Evolutionary conservation across 2,888 invertebrate genomes (phyloP).

Genomic region (Acanthopleura granulata): DNA sequence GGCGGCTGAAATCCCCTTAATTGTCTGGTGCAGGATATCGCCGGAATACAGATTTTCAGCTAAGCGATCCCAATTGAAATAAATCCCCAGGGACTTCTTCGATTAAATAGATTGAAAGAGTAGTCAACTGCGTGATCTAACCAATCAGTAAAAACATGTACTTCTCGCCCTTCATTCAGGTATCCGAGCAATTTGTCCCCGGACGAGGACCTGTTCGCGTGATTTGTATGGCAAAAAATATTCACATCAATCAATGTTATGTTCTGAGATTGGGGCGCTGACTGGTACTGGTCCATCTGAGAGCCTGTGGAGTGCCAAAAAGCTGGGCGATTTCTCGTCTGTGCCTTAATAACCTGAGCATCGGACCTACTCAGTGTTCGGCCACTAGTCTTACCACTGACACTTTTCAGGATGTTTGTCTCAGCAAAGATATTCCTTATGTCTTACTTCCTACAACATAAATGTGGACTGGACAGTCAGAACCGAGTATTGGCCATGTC

Average conservation of each 20-base stretch:
- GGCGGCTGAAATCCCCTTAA: slow-evolving; percentile 7
- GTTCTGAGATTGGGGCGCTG: not conserved
- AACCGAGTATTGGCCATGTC: too few species aligned
- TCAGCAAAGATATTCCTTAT: too few species aligned
- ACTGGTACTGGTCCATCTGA: too few species aligned
- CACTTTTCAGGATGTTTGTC: too few species aligned
- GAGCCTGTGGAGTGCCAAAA: too few species aligned
- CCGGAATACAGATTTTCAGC: slow-evolving; percentile 13
- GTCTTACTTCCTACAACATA: too few species aligned
- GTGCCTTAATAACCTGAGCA: too few species aligned
- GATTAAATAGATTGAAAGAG: slow-evolving; percentile 18
- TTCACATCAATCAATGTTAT: slow-evolving; percentile 1
- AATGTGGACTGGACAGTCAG: too few species aligned
- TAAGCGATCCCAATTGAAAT: slow-evolving; percentile 18
- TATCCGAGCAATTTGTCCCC: slow-evolving; percentile 4
- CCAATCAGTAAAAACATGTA: slow-evolving; percentile 19
- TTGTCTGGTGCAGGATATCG: not conserved
- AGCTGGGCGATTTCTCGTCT: not conserved
- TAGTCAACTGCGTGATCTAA: slow-evolving; percentile 13
- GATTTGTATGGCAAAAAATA: slow-evolving; percentile 15
- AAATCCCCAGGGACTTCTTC: slow-evolving; percentile 10
- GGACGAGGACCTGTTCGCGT: not conserved
- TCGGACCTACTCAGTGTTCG: too few species aligned
- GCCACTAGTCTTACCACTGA: too few species aligned
- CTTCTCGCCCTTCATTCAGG: slow-evolving; percentile 14